A percentile compares a stretch with the other conserved stretches of the same genome.
Conservation (phyloP, 1,140 invertebrate species). For the Medauroidea extradentata region DNA sequence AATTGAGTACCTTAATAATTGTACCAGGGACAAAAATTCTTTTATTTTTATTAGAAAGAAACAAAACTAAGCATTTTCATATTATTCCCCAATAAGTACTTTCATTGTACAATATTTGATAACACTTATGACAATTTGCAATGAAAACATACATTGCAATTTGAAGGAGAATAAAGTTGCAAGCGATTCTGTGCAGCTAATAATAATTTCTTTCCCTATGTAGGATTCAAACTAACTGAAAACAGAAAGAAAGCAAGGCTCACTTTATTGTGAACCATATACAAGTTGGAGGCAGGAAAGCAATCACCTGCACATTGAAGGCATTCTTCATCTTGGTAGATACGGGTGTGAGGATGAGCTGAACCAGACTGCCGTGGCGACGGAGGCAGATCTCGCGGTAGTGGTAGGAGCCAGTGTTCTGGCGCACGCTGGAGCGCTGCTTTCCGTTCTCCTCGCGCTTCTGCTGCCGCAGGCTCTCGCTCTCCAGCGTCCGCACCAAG, state of each 20-base stretch:
- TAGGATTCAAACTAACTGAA: background rate
- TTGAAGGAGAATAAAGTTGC: background rate
- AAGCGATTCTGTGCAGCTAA: no score
- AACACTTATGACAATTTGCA: no score
- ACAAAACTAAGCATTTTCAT: no score
- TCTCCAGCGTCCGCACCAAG: slow-evolving; percentile 15
- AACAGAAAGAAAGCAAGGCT: background rate
- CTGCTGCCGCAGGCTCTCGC: background rate
- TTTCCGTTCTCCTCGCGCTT: slow-evolving; percentile 5
- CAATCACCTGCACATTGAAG: slow-evolving; percentile 54
- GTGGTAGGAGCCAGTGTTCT: slow-evolving; percentile 12
- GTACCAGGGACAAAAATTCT: no score
- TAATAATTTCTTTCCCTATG: background rate
- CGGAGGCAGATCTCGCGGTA: slow-evolving; percentile 37
- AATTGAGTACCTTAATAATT: no score
- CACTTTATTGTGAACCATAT: no score
- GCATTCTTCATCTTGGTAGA: slow-evolving; percentile 54
- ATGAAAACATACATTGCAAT: no score
- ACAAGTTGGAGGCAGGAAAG: no score
- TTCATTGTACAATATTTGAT: no score
- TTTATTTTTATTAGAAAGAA: no score
- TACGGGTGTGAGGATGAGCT: slow-evolving; percentile 56
- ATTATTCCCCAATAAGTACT: no score
- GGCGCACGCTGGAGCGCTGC: slow-evolving; percentile 14
- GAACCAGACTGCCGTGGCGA: slow-evolving; percentile 57